These are phyloP conservation scores for Octodon degus DNA, from an alignment of 2,113 vertebrate genomes.

Conservation along the genomic window DNA sequence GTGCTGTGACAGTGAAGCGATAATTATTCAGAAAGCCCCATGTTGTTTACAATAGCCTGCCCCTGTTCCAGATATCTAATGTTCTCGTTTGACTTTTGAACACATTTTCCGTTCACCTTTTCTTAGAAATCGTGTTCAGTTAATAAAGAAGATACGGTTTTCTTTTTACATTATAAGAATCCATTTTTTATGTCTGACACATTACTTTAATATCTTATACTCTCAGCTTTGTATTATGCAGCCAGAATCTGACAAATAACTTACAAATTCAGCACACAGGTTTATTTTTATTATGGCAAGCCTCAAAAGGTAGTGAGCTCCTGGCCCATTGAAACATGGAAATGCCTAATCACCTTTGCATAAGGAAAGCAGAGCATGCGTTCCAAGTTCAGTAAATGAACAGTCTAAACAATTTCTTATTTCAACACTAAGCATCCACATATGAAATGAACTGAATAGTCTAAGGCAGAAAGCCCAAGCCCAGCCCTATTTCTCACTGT, in stretches of 20 bases:
- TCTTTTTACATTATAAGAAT: constrained; percentile 46
- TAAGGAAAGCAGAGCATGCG: background rate
- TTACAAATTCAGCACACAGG: background rate
- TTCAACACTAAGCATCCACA: background rate
- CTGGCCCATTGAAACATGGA: background rate
- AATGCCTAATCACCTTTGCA: background rate
- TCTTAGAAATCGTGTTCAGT: constrained; percentile 38
- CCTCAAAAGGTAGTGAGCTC: background rate
- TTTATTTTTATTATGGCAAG: background rate
- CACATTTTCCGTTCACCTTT: constrained; percentile 59
- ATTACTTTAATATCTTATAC: background rate
- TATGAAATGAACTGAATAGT: background rate
- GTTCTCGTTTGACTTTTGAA: constrained; percentile 56
- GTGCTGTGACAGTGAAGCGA: background rate
- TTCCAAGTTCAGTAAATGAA: background rate
- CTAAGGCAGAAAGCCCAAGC: background rate
- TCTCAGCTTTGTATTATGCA: constrained; percentile 7
- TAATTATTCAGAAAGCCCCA: constrained; percentile 2
- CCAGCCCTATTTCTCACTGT: background rate
- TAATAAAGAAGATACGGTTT: constrained; percentile 41
- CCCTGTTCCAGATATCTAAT: constrained; percentile 14
- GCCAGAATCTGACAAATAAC: constrained; percentile 28
- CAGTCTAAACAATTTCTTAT: background rate
- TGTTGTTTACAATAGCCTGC: constrained; percentile 31
- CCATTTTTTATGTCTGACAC: constrained; percentile 20